Conservation (phyloP, 2,797 vertebrate genomes). For the Mormyrus hasselquistii region DNA sequence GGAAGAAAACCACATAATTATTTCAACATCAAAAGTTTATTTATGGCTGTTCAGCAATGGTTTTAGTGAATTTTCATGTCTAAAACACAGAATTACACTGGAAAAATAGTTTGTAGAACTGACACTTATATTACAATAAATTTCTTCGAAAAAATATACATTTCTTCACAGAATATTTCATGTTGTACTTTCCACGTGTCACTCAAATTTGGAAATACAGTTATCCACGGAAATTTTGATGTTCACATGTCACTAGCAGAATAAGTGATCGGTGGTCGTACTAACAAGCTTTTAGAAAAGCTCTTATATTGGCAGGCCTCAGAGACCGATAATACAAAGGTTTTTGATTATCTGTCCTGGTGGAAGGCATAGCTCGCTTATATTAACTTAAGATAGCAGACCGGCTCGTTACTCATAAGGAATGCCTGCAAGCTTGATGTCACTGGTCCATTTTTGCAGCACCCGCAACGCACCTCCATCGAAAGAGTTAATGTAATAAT, state of each 20-base stretch:
- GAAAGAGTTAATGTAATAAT: neutral
- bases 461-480: neutral
- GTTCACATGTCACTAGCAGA: neutral
- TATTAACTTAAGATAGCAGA: neutral
- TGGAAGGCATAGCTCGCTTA: neutral
- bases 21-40: neutral
- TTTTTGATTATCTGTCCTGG: neutral
- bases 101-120: neutral
- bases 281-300: neutral
- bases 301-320: neutral
- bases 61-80: neutral
- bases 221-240: neutral
- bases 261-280: neutral
- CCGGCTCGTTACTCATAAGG: neutral
- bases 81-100: neutral
- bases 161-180: neutral
- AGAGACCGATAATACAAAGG: neutral
- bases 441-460: neutral
- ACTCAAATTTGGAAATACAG: neutral
- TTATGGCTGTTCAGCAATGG: neutral
- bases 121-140: neutral
- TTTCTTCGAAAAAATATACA: neutral
- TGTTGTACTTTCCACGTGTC: neutral
- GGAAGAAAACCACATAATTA: slow-evolving; percentile 39
- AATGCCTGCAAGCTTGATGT: neutral